These are phyloP conservation scores for Ammodytes dubius DNA, from an alignment of 2,113 vertebrate genomes.

Conservation along the genomic window DNA sequence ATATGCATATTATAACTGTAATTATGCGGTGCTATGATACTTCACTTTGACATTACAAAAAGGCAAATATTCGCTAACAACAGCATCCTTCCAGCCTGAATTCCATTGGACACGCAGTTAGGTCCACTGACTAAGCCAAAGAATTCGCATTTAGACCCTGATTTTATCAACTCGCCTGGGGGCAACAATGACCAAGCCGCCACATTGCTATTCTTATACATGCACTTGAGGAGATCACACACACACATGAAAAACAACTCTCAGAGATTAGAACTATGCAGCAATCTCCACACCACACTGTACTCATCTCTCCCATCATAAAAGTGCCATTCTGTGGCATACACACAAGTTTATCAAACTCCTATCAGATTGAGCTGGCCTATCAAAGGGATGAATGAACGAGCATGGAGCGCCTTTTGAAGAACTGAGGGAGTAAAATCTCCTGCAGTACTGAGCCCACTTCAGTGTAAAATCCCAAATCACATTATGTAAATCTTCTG, in stretches of 20 bases:
- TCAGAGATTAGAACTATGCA: slow-evolving; percentile 45
- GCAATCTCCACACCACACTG: slow-evolving; percentile 40
- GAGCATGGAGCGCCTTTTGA: slow-evolving; percentile 49
- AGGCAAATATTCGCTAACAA: background rate
- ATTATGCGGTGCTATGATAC: slow-evolving; percentile 41
- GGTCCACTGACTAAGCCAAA: slow-evolving; percentile 1
- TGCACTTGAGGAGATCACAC: slow-evolving; percentile 51
- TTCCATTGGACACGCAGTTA: background rate
- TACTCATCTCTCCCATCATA: slow-evolving; percentile 59
- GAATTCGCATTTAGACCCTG: slow-evolving; percentile 11
- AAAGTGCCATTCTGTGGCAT: slow-evolving; percentile 56
- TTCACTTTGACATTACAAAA: slow-evolving; percentile 47
- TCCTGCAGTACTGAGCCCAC: slow-evolving; percentile 66
- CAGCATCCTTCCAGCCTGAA: background rate
- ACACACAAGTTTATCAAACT: slow-evolving; percentile 60
- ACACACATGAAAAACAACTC: slow-evolving; percentile 12
- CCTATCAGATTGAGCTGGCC: slow-evolving; percentile 49
- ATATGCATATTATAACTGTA: slow-evolving; percentile 55
- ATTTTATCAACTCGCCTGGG: background rate
- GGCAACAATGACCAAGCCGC: slow-evolving; percentile 12
- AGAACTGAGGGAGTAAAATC: slow-evolving; percentile 66
- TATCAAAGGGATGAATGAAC: slow-evolving; percentile 49
- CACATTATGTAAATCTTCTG: slow-evolving; percentile 78
- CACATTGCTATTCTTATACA: background rate
- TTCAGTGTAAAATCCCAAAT: slow-evolving; percentile 73